phyloP scores from a whole-genome alignment of 1,140 invertebrate species.

The Pseudomyrmex gracilis region DNA sequence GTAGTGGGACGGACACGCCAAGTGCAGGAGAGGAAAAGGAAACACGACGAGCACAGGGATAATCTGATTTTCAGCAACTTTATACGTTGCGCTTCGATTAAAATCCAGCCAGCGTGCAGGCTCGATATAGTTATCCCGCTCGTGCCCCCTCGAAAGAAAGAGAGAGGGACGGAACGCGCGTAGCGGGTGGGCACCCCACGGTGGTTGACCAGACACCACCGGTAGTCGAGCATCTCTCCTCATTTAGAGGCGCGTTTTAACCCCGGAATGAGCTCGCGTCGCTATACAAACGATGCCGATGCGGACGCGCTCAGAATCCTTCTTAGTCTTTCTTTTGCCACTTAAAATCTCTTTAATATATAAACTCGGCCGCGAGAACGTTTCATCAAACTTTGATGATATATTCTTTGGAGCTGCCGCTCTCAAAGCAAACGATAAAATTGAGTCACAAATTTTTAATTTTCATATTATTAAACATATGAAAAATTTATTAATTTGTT shows the following conservation, averaged over 20 bases:
- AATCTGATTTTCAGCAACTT: constrained; percentile 85
- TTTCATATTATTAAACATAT: background rate
- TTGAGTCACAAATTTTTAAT: background rate
- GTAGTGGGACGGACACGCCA: constrained; percentile 24
- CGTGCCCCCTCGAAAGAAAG: constrained; percentile 32
- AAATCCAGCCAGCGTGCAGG: constrained; percentile 82
- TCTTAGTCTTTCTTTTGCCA: constrained; percentile 39
- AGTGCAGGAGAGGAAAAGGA: constrained; percentile 50
- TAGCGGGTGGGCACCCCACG: constrained; percentile 1
- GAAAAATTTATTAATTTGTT: background rate
- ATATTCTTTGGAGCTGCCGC: constrained; percentile 9
- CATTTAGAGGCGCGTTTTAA: constrained; percentile 59
- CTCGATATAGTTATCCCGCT: constrained; percentile 80
- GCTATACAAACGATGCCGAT: constrained; percentile 50
- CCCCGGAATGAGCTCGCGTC: constrained; percentile 37
- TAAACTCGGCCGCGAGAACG: background rate
- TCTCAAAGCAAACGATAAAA: background rate
- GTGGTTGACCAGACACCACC: constrained; percentile 59
- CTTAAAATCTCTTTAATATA: constrained; percentile 46
- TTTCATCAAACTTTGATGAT: constrained; percentile 8
- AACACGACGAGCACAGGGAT: constrained; percentile 74
- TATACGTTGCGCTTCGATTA: constrained; percentile 84
- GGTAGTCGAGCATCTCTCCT: constrained; percentile 54
- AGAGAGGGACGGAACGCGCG: background rate
- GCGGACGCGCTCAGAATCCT: constrained; percentile 7